A percentile compares a stretch with the other conserved stretches of the same genome.
Evolutionary conservation across 2,888 invertebrate species (phyloP).

Genomic region (Diachrysia chrysitis): DNA sequence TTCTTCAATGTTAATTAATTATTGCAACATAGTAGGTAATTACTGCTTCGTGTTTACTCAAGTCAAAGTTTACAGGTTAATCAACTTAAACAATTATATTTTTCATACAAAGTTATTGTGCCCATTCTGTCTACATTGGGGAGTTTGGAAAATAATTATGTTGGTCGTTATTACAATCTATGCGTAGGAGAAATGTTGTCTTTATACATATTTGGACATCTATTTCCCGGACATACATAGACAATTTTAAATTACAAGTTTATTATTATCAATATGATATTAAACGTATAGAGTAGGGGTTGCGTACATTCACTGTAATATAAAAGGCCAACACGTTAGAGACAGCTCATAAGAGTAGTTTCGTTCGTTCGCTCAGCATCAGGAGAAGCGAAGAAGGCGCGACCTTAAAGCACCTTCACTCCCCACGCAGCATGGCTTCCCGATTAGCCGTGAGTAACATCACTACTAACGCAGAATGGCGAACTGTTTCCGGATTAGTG

Average conservation of each 20-base stretch:
- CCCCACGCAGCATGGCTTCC: constrained; percentile 80
- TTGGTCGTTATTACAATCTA: constrained; percentile 5
- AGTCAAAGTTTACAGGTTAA: background rate
- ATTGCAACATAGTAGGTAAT: background rate
- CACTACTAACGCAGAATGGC: constrained; percentile 45
- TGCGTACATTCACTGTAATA: constrained; percentile 83
- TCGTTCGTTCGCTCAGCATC: constrained; percentile 66
- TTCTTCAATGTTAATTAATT: background rate
- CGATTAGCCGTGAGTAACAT: constrained; percentile 80
- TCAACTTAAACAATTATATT: background rate
- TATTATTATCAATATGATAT: constrained; percentile 64
- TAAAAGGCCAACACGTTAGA: constrained; percentile 75
- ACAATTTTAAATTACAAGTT: constrained; percentile 61
- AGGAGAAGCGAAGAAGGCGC: constrained; percentile 66
- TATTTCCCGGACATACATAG: constrained; percentile 29
- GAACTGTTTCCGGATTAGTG: constrained; percentile 41
- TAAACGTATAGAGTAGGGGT: constrained; percentile 76
- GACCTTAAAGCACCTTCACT: constrained; percentile 60
- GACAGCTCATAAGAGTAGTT: constrained; percentile 71
- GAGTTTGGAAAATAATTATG: constrained; percentile 23
- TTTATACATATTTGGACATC: constrained; percentile 21
- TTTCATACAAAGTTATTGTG: background rate
- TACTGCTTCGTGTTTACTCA: background rate
- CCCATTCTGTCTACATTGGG: background rate
- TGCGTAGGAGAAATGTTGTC: constrained; percentile 22